Base-by-base conservation (phyloP, 2,888 invertebrate species). In the Cryptocephalus primarius region DNA sequence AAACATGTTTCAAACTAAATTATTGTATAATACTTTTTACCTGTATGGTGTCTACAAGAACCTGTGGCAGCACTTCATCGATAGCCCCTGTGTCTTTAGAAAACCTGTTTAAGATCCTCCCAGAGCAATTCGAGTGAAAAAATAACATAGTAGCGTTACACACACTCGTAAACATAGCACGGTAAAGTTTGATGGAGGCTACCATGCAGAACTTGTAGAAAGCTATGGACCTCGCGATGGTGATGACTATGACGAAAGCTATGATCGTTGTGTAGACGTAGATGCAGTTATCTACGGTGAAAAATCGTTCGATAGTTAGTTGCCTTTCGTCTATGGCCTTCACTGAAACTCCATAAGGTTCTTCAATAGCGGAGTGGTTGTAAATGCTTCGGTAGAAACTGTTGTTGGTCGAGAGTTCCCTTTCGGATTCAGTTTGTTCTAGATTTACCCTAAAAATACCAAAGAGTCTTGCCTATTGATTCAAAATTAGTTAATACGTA, bases 21-120 rank as follows among this genome's bases (percentile, higher is more conserved):
- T 22, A 22, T 22, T 22, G 6, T 36, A n/a, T 36, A 12, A 36
- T 11, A 36, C 6, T 12, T 12, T 48, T 50, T 55, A 69, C 70
- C 58, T 69, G 67, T 43, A 69, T 67, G 11, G 70, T 71, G 64
- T 76, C 76, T 45, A 77, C 72, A 41, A 76, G 54, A 1, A 73
- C 71, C 22, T 60, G 60, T 0, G 77, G 75, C 33, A 77, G 55
- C 10, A 71, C 50, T 55, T 77, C 77, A 56, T 78, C 78, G 11
- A 77, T 71, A 0, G 74, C 67, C 0, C 76, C 83, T 62, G 82
- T 77, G 61, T 85, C 85, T 62, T 84, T 84, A 3, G 83, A 79
- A 63, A 85, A 84, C 42, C 85, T 69, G 66, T 84, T 85, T 38
- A 85, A 67, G 49, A 85, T 77, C 33, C 75, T 67, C 2, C 78